Evolutionary conservation across 2,888 invertebrate species (phyloP), one percentile per base, ranked within the genome.

Genomic region (Ochlodes sylvanus): DNA sequence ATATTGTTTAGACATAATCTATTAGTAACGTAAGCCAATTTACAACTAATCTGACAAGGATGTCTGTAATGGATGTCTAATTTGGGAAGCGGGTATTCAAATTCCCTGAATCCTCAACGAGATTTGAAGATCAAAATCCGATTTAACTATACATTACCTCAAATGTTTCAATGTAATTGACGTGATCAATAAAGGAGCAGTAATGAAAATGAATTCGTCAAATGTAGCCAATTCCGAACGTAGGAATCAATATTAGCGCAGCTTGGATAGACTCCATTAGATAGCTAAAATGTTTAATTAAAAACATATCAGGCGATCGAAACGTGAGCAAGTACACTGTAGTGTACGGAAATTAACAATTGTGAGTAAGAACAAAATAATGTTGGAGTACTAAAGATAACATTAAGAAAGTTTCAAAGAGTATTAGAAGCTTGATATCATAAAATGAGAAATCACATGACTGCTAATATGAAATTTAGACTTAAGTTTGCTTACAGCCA

Each of bases 301-400:
- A 71, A 71, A 69, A 68, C 60, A 63, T 69, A 70, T 69, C 70
- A 68, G 62, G 60, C 70, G 70, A 69, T 71, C 70, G 69, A 60
- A 60, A 19, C 44, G 19, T 19, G 52, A 66, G 54, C 60, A 66
- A 60, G 21, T 60, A 47, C 44, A 19, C 42, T 42, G n/a, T 60
- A 10, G 19, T 32, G 42, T 57, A 65, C 65, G 15, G 41, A 41
- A 19, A 41, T 64, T 56, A 47, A 34, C 63, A 41, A 64, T 34
- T 27, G 38, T 38, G 47, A 50, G 34, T 57, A 57, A 19, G 34
- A 50, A 57, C 57, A 57, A 64, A 57, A 64, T 57, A 64, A 64
- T 57, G 57, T 27, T 27, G n/a, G n/a, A n/a, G n/a, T n/a, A n/a
- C n/a, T n/a, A n/a, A 27, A 27, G 3, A 27, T 5, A 5, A 27